phyloP scores from a whole-genome alignment of 1,140 invertebrate genomes.

The Oedothorax gibbosus region DNA sequence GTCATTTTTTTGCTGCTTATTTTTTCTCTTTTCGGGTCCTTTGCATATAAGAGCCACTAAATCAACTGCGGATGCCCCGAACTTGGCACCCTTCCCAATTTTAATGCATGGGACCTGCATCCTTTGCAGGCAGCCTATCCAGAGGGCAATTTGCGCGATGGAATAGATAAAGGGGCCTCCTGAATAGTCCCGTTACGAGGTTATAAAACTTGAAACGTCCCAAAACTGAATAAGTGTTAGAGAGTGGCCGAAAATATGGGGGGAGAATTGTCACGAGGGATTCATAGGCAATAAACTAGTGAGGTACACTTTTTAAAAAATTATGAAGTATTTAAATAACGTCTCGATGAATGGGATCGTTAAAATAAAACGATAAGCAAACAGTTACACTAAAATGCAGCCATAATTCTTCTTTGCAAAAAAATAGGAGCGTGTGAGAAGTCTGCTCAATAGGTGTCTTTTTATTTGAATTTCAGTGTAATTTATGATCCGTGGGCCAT shows the following conservation, averaged over 20 bases:
- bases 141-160: slow-evolving; percentile 25
- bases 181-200: slow-evolving; percentile 43
- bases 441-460: too few relatives aligned
- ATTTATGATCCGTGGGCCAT: too few relatives aligned
- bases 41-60: slow-evolving; percentile 6
- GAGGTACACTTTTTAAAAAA: neutral
- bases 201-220: slow-evolving; percentile 40
- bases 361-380: too few relatives aligned
- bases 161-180: slow-evolving; percentile 26
- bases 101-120: slow-evolving; percentile 1
- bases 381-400: too few relatives aligned
- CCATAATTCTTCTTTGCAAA: too few relatives aligned
- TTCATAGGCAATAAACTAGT: neutral
- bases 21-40: too few relatives aligned
- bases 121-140: slow-evolving; percentile 21
- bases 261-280: slow-evolving; percentile 4
- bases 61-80: neutral
- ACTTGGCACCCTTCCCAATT: slow-evolving; percentile 24
- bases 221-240: neutral
- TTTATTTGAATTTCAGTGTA: too few relatives aligned
- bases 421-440: too few relatives aligned
- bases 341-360: too few relatives aligned
- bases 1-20: too few relatives aligned
- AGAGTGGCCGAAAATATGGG: slow-evolving; percentile 9
- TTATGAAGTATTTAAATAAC: neutral